Base-by-base conservation (phyloP, 92 coral and sea anemone species). In the Meandrina meandrites region DNA sequence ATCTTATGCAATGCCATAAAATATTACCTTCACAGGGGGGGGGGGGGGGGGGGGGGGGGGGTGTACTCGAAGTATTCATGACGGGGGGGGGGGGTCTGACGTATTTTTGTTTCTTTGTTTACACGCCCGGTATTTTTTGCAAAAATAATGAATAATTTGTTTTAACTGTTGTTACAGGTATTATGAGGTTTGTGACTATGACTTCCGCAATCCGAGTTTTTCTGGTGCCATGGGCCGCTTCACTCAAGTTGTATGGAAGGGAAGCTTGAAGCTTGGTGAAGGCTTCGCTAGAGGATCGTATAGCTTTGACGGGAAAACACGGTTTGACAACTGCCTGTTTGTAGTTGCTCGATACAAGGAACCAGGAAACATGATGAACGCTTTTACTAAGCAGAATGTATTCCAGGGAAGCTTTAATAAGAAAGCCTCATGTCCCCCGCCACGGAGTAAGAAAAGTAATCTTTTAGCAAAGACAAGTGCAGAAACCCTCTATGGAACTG, bases 241-340 rank as follows among this genome's bases (percentile, higher is more conserved):
- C 28, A 93, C 96, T 17, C 96, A 93, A 78, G 92, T 93, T 34
- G 94, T 93, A 30, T 93, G 96, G 96, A 93, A 91, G 17, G 89
- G 35, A 21, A 89, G 92, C 77, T 82, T 35, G 4, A 83, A 86
- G 79, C 84, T 91, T 21, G 90, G 92, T 51, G 82, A 84, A 3
- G 84, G 87, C 27, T 81, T 76, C 47, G 93, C 93, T 8, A 79
- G 79, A 56, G 86, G 90, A 37, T 30, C 37, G 3, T 80, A 80
- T 36, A 21, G 66, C 22, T 54, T 79, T 31, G 47, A 15, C 8
- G n/a, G 17, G 14, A 31, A 80, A n/a, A 24, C 2, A 40, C 45
- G 19, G 21, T 62, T 0, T 60, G 84, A 80, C 28, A 64, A 80
- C 75, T 80, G 84, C 84, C 35, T 80, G 74, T 80, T 80, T 80